Evolutionary conservation across 1,140 invertebrate genomes (phyloP).

Genomic region (Lethrus apterus): DNA sequence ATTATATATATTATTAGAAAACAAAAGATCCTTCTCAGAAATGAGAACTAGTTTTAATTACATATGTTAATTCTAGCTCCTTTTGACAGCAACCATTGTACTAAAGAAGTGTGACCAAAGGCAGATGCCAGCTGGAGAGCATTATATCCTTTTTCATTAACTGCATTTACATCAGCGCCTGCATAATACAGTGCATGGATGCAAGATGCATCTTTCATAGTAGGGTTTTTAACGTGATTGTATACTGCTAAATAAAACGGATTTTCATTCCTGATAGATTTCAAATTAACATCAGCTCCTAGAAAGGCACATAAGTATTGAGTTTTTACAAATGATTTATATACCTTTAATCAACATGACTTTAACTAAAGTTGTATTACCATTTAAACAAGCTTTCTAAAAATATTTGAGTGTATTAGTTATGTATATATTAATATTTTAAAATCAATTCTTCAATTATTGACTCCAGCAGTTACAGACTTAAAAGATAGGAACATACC

Average conservation of each 20-base stretch:
- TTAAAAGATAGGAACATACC: too few species aligned
- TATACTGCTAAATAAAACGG: conserved; percentile 30
- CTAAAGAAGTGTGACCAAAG: conserved; percentile 32
- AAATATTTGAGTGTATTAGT: too few species aligned
- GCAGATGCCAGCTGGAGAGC: conserved; percentile 32
- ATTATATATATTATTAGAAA: too few species aligned
- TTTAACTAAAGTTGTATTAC: conserved; percentile 31
- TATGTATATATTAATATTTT: too few species aligned
- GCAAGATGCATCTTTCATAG: conserved; percentile 29
- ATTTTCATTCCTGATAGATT: conserved; percentile 25
- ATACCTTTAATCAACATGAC: conserved; percentile 27
- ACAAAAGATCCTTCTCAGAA: too few species aligned
- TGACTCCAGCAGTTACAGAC: too few species aligned
- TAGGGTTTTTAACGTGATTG: conserved; percentile 24
- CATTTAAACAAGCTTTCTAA: conserved; percentile 29
- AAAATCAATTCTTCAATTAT: too few species aligned
- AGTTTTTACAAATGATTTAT: conserved; percentile 12
- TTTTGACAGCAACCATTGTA: conserved; percentile 32
- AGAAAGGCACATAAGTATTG: conserved; percentile 9
- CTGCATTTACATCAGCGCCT: conserved; percentile 30
- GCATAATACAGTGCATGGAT: conserved; percentile 33
- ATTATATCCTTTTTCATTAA: conserved; percentile 22
- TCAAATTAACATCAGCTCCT: conserved; percentile 29
- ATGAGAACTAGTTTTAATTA: too few species aligned
- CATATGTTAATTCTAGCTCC: conserved; percentile 19